Percentiles rank a stretch among this genome's conserved stretches.
Evolutionary conservation across 1,140 invertebrate genomes (phyloP).

Genomic region (Hirudo medicinalis): DNA sequence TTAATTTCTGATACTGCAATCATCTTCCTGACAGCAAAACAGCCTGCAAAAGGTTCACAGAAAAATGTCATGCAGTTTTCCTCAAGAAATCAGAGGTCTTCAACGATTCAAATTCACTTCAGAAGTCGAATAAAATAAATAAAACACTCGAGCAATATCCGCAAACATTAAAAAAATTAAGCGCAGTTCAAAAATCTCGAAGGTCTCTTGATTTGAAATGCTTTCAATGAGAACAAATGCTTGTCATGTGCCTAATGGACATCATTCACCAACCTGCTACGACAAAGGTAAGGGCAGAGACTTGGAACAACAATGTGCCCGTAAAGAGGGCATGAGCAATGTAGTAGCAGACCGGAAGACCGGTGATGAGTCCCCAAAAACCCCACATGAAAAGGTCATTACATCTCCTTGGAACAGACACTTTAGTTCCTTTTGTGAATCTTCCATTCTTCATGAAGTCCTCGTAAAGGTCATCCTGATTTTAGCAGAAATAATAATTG

Average conservation of each 20-base stretch:
- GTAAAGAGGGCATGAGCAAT: conserved; percentile 25
- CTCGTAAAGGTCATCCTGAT: conserved; percentile 37
- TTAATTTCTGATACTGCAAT: conserved; percentile 29
- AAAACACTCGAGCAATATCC: neutral
- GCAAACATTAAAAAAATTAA: conserved; percentile 5
- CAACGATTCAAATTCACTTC: neutral
- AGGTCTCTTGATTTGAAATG: neutral
- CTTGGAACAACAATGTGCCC: conserved; percentile 26
- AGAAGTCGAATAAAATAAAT: no score
- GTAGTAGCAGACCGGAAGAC: conserved; percentile 34
- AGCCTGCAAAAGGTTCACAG: conserved; percentile 24
- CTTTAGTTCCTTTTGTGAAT: conserved; percentile 28
- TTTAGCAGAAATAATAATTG: conserved; percentile 8
- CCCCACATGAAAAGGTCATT: conserved; percentile 32
- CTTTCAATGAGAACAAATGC: neutral
- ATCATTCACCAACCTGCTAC: conserved; percentile 25
- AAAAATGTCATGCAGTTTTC: neutral
- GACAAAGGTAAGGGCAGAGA: conserved; percentile 24
- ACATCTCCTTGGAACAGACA: conserved; percentile 25
- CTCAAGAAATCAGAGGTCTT: neutral
- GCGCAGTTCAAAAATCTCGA: neutral
- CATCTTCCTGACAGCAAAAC: conserved; percentile 26
- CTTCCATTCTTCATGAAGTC: conserved; percentile 31
- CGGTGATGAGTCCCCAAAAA: conserved; percentile 32
- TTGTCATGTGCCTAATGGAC: neutral